Base-by-base conservation (phyloP, 2,888 invertebrate genomes). In the Agrilus biguttatus region DNA sequence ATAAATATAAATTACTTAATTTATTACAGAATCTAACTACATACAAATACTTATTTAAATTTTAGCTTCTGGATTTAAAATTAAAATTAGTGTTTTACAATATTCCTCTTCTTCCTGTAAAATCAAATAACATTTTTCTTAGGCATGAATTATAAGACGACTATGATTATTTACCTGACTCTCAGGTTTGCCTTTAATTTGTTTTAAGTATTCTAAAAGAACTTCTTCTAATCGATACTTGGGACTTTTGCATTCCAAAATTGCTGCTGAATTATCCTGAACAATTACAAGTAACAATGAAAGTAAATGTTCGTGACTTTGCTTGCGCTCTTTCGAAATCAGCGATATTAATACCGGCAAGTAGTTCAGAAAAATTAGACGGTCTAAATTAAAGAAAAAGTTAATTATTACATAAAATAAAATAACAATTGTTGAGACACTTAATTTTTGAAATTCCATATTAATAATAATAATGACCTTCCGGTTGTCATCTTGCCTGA, bases 301-400 rank as follows among this genome's bases (percentile, higher is more conserved):
- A 44, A 74, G 55, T 7, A 73, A 52, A 52, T 74, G 71, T 56
- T 77, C 75, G 49, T 74, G 70, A 44, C 63, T 56, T 48, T 49
- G 54, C 21, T 50, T 53, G 10, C 58, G 53, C 37, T 56, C 58
- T 45, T 50, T 48, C 2, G 52, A 46, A 39, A 63, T 45, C 21
- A 62, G 44, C 6, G 49, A 42, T 21, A 62, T 52, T 17, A 63
- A 46, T 13, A 54, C 49, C 2, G 61, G 60, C 36, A 63, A 44
- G 45, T 55, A 62, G 3, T 57, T 59, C 37, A 60, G 46, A 47
- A 55, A 54, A 23, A 61, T 49, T 3, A 63, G 42, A 14, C 58
- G 48, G 45, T 53, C 61, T 60, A 40, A 42, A 55, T 56, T 40
- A 47, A 42, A 35, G 42, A 46, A 43, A 17, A 37, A 14, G 19